A percentile compares a stretch with the other conserved stretches of the same genome.
Conservation (phyloP, 2,113 vertebrate species). For the Centropus unirufus region DNA sequence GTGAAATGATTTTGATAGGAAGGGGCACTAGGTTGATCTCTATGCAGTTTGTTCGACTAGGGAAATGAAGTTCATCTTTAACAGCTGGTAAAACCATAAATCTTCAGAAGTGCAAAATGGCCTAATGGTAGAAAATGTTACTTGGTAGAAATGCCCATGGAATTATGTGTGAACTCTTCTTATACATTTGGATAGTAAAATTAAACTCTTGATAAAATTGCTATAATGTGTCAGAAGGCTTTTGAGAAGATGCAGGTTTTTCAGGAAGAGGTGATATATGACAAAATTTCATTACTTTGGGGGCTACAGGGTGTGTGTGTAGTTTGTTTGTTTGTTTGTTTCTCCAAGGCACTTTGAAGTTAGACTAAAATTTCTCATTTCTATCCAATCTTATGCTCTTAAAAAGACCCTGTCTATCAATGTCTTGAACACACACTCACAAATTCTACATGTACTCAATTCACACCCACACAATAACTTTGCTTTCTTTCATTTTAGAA, state of each 20-base stretch:
- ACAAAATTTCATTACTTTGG: neutral
- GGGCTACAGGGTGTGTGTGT: too few species aligned
- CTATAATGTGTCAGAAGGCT: neutral
- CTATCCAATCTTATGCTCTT: neutral
- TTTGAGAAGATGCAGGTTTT: neutral
- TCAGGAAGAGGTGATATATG: neutral
- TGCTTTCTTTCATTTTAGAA: neutral
- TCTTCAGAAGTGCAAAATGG: conserved; percentile 5
- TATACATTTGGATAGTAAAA: neutral
- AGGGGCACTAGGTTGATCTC: conserved; percentile 24
- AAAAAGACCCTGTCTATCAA: neutral
- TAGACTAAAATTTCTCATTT: neutral
- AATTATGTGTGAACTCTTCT: conserved; percentile 3
- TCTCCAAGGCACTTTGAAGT: neutral
- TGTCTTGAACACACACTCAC: neutral
- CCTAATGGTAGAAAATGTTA: neutral
- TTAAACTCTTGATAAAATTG: neutral
- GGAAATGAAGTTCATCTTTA: conserved; percentile 42
- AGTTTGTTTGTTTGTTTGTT: neutral
- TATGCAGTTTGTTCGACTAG: conserved; percentile 20
- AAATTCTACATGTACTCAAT: neutral
- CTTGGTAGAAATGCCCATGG: neutral
- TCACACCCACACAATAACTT: neutral
- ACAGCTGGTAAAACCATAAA: conserved; percentile 45
- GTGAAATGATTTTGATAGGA: conserved; percentile 62